Base-by-base conservation (phyloP, 64 coral and sea anemone genomes). In the Montipora efflorescens region DNA sequence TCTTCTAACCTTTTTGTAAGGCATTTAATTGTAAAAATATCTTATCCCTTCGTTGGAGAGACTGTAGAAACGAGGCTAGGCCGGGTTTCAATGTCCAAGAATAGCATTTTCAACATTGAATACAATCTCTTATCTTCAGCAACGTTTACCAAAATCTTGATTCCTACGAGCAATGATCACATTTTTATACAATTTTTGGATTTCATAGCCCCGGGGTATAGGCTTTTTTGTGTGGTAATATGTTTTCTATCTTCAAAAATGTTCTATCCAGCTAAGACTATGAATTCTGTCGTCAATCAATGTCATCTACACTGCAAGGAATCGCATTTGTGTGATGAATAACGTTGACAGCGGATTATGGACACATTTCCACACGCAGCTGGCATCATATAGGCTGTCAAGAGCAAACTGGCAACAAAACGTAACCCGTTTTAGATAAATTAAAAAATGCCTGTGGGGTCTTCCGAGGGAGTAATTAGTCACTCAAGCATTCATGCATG, bases 321-420 rank as follows among this genome's bases (percentile, higher is more conserved):
- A 23, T 71, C 19, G 67, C 10, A 36, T 67, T 66, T 67, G 43
- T 43, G 14, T 19, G 18, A 48, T 51, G 64, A 70, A 86, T 49
- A 52, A 44, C 67, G 82, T 20, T 86, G 82, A 86, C 82, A 86
- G 62, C 50, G 4, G 47, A 86, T 21, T 8, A 49, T 70, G 49
- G 10, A 48, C 47, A 71, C 36, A 86, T 86, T 48, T 86, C 50
- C 66, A 86, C 62, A 71, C 61, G 14, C 45, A 14, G 16, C 5
- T 12, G 1, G 48, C 44, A 5, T 71, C 28, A 5, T 71, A 0
- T 23, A 71, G 68, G 22, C 36, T 5, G 64, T 44, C 82, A 86
- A 71, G 66, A 47, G 67, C 14, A 78, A 76, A 46, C 74, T 76
- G 44, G 74, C 45, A 76, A 76, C 74, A 76, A 76, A 76, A 14